phyloP scores from a whole-genome alignment of 2,888 invertebrate genomes.

The Rhopalosiphum nymphaeae region DNA sequence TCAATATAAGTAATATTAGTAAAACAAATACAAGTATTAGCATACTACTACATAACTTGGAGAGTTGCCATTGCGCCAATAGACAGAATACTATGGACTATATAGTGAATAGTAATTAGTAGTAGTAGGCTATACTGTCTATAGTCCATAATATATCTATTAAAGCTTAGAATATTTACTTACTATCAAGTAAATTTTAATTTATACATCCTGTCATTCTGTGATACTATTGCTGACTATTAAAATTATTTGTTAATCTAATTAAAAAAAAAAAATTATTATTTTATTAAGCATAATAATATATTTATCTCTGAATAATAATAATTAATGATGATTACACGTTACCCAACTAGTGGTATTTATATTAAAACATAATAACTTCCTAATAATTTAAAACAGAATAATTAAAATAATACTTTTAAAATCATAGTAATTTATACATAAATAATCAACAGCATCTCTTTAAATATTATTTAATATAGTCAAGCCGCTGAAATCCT shows the following conservation, averaged over 20 bases:
- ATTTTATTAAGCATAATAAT: neutral
- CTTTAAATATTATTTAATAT: neutral
- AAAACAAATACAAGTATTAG: no score
- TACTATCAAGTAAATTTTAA: neutral
- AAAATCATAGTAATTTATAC: neutral
- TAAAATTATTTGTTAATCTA: neutral
- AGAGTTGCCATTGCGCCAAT: no score
- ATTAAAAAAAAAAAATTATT: neutral
- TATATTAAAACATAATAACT: neutral
- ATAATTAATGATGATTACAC: neutral
- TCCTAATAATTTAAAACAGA: neutral
- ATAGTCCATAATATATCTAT: neutral
- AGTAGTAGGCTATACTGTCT: neutral
- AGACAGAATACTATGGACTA: neutral
- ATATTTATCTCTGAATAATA: neutral
- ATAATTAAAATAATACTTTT: neutral
- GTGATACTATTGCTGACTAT: neutral
- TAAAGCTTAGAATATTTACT: neutral
- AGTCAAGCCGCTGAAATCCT: neutral
- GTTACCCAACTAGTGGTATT: neutral
- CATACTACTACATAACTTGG: no score
- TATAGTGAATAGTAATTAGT: neutral
- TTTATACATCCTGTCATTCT: neutral
- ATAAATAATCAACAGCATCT: neutral
- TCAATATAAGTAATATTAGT: no score